Percentiles rank a stretch among this genome's conserved stretches.
These are phyloP conservation scores for Helogale parvula DNA, from an alignment of 2,113 vertebrate species.

Conservation along the genomic window DNA sequence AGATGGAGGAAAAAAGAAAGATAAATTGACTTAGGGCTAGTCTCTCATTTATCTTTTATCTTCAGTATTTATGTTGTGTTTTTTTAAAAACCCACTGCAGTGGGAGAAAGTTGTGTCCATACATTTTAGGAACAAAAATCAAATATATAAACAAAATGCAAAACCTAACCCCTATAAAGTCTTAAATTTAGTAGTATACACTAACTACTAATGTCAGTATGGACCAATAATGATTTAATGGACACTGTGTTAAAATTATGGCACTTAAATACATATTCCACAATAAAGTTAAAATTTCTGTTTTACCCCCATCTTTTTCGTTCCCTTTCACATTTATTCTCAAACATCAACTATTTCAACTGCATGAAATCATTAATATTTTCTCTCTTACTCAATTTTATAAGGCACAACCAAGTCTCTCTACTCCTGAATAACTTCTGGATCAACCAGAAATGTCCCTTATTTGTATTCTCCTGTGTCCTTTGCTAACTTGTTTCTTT, in stretches of 20 bases:
- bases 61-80: neutral
- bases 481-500: neutral
- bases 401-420: neutral
- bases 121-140: slow-evolving; percentile 56
- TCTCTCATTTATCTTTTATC: slow-evolving; percentile 61
- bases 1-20: slow-evolving; percentile 63
- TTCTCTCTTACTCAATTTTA: neutral
- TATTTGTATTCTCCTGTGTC: neutral
- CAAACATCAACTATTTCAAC: neutral
- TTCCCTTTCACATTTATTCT: neutral
- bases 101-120: slow-evolving; percentile 35
- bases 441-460: neutral
- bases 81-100: neutral
- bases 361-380: neutral
- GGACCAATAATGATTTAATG: neutral
- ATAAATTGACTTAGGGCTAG: slow-evolving; percentile 54
- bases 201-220: neutral
- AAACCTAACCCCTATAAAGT: neutral
- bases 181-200: neutral
- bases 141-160: neutral
- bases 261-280: neutral
- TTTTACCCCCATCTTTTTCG: neutral
- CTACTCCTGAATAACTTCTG: neutral
- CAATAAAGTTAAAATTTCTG: slow-evolving; percentile 20
- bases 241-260: neutral